Evolutionary conservation across 1,140 invertebrate genomes (phyloP).

Genomic region (Paracyclopina nana): DNA sequence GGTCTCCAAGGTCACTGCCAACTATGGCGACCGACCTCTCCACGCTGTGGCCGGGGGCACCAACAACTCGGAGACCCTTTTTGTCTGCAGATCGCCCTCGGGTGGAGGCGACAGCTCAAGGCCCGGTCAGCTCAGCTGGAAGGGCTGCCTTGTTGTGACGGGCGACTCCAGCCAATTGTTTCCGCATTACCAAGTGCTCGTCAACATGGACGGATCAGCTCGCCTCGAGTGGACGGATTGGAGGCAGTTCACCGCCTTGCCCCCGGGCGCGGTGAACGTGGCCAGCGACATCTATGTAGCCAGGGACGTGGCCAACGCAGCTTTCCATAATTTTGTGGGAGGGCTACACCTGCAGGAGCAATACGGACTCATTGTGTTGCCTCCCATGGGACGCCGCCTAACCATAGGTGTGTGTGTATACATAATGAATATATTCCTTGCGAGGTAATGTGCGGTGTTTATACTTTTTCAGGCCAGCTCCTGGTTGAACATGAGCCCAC

Average conservation of each 20-base stretch:
- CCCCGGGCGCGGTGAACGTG: not conserved
- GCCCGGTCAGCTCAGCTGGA: not conserved
- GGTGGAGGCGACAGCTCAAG: not conserved
- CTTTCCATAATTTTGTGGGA: not conserved
- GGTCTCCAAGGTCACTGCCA: not conserved
- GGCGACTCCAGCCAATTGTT: not conserved
- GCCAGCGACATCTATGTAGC: not conserved
- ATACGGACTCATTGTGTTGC: not conserved
- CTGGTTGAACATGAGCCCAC: not conserved
- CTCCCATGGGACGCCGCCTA: no score
- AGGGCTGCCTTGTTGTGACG: not conserved
- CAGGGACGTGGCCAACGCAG: not conserved
- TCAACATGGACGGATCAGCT: not conserved
- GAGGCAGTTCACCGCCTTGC: not conserved
- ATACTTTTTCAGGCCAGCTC: no score
- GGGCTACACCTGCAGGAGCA: not conserved
- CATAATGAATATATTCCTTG: no score
- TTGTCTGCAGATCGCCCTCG: not conserved
- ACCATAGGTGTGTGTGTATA: no score
- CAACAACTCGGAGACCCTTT: not conserved
- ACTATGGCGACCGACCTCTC: not conserved
- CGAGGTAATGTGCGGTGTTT: no score
- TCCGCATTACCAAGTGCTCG: slow-evolving; percentile 3
- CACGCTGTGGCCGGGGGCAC: not conserved
- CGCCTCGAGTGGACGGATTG: not conserved